phyloP scores from a whole-genome alignment of 2,797 vertebrate genomes.

The Sparidentex hasta region DNA sequence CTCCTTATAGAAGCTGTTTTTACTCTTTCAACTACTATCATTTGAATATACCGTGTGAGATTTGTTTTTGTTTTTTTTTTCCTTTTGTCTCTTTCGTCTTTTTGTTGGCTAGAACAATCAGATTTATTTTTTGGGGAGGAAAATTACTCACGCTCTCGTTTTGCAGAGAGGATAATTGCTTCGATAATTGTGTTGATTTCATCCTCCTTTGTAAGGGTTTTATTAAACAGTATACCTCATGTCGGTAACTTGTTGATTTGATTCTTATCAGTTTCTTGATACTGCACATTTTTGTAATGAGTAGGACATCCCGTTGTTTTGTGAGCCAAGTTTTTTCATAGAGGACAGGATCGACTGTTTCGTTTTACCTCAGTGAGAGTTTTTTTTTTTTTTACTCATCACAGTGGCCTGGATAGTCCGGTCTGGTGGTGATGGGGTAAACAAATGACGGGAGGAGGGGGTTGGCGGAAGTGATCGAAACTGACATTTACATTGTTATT shows the following conservation, averaged over 20 bases:
- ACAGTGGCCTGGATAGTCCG: slow-evolving; percentile 36
- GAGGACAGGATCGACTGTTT: slow-evolving; percentile 48
- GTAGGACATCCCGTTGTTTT: slow-evolving; percentile 54
- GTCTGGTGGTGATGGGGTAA: slow-evolving; percentile 20
- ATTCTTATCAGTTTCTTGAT: slow-evolving; percentile 64
- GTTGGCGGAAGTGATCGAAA: slow-evolving; percentile 9
- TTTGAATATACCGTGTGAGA: slow-evolving; percentile 1
- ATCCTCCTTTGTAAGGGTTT: slow-evolving; percentile 58
- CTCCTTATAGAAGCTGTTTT: slow-evolving; percentile 48
- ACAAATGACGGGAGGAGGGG: slow-evolving; percentile 1
- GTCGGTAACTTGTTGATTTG: slow-evolving; percentile 71
- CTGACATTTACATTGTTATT: slow-evolving; percentile 34
- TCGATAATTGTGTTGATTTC: slow-evolving; percentile 55
- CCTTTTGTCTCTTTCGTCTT: slow-evolving; percentile 7
- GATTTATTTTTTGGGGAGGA: not conserved
- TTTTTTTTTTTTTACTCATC: slow-evolving; percentile 38
- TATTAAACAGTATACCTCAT: slow-evolving; percentile 78
- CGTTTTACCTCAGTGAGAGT: slow-evolving; percentile 64
- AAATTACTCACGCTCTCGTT: slow-evolving; percentile 43
- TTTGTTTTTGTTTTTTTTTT: not conserved
- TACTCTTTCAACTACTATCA: slow-evolving; percentile 43
- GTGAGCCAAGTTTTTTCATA: slow-evolving; percentile 52
- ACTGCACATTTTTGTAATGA: slow-evolving; percentile 64
- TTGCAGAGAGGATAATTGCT: slow-evolving; percentile 51
- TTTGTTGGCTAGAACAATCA: slow-evolving; percentile 56